These are phyloP conservation scores for Dermochelys coriacea DNA, from an alignment of 2,797 vertebrate genomes.

Conservation along the genomic window DNA sequence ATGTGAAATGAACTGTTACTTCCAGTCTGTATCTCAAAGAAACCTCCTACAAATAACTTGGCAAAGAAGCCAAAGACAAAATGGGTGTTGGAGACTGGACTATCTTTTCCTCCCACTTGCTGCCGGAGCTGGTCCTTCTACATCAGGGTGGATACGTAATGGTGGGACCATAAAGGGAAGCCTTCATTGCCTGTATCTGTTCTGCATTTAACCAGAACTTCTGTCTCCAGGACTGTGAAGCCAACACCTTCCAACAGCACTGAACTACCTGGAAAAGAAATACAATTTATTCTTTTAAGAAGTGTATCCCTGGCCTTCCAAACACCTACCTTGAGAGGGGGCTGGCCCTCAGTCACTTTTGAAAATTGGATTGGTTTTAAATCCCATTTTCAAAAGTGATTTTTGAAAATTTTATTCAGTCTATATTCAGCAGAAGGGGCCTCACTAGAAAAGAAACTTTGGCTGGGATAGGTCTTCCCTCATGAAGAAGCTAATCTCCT, in stretches of 20 bases:
- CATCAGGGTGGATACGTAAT: fast-evolving
- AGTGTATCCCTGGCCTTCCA: not conserved
- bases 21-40: not conserved
- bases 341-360: not conserved
- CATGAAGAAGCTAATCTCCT: conserved; percentile 22
- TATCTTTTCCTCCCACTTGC: not conserved
- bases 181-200: not conserved
- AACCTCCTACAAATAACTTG: not conserved
- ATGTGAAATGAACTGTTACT: not conserved
- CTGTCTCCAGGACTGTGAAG: not conserved
- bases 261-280: not conserved
- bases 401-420: conserved; percentile 25
- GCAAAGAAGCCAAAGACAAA: not conserved
- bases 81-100: not conserved
- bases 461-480: conserved; percentile 31
- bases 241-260: not conserved
- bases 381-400: not conserved
- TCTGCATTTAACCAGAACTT: not conserved
- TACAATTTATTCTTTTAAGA: not conserved
- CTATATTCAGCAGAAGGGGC: not conserved
- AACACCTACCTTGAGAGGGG: not conserved
- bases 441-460: conserved; percentile 27
- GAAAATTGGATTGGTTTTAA: not conserved
- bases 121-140: not conserved
- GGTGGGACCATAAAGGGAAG: not conserved